phyloP scores from a whole-genome alignment of 1,140 invertebrate genomes.

The Cydia pomonella region DNA sequence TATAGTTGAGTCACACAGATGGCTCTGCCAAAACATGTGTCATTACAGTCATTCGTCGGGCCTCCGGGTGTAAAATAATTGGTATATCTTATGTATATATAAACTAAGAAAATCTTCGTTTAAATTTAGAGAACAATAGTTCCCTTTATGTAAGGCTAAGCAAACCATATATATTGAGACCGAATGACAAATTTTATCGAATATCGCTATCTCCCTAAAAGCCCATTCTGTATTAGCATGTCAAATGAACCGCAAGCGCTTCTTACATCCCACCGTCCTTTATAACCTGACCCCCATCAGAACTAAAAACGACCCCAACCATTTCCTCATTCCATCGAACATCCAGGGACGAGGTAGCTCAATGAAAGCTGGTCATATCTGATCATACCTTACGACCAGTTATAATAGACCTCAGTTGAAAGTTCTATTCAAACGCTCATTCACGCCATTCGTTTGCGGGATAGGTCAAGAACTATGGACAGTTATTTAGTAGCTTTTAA shows the following conservation, averaged over 20 bases:
- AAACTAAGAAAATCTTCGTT: too few species aligned
- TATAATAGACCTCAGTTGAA: background rate
- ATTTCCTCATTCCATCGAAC: background rate
- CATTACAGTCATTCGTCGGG: too few species aligned
- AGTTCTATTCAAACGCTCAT: background rate
- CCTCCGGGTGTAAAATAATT: too few species aligned
- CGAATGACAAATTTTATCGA: background rate
- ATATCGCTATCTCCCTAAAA: conserved; percentile 15
- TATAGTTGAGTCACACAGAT: too few species aligned
- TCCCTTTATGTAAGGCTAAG: background rate
- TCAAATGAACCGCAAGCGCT: conserved; percentile 21
- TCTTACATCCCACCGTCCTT: background rate
- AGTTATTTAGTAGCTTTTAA: background rate
- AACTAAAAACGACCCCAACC: background rate
- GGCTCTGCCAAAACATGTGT: too few species aligned
- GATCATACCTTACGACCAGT: background rate
- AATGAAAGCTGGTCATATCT: background rate
- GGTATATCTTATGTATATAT: too few species aligned
- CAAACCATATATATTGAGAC: background rate
- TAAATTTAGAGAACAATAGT: too few species aligned
- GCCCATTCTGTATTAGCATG: conserved; percentile 24
- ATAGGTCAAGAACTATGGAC: background rate
- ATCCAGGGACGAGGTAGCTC: background rate
- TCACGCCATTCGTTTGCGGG: background rate
- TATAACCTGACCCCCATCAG: conserved; percentile 17